Base-by-base conservation (phyloP, 2,797 vertebrate species). In the Anguilla obscura region DNA sequence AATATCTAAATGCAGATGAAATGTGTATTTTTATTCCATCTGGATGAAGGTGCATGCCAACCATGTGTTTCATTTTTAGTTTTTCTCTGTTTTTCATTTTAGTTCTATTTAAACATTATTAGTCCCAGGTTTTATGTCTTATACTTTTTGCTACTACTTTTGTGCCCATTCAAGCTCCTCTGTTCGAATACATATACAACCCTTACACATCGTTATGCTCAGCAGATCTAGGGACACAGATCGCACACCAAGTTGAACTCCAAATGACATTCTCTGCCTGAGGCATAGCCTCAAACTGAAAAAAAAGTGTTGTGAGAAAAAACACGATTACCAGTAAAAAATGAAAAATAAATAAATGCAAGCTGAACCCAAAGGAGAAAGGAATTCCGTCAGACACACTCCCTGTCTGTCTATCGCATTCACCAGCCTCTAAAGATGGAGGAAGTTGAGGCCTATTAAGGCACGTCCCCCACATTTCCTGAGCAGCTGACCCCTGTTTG, bases 331-430 rank as follows among this genome's bases (percentile, higher is more conserved):
- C 4, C 14, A 40, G 12, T 56, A 18, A 56, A 56, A 56, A 40
- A 40, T 40, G 6, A 33, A 33, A 36, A 21, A 18, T 10, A 74
- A 66, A 66, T 24, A n/a, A 66, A 66, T 27, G 27, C 74, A 79
- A 40, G 10, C 6, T 79, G 36, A 79, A 79, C n/a, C 66, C 7
- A 14, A n/a, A 82, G 6, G 16, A 91, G 93, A 94, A 91, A 90
- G 91, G 95, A 96, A 96, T 96, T 96, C 94, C 95, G 95, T 96
- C 96, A 96, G 95, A 96, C 96, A 93, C 93, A 92, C 93, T 48
- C 45, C 79, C 40, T 50, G 24, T 82, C 91, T 92, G 94, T 93
- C 94, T 95, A 94, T 36, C 33, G 16, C 74, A 94, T 95, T 94
- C 91, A 93, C 92, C 91, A 89, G 93, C 94, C 94, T 95, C 97